Percentiles rank a stretch among this genome's conserved stretches.
Conservation (phyloP, 2,797 vertebrate species). For the Delichon dasypus region DNA sequence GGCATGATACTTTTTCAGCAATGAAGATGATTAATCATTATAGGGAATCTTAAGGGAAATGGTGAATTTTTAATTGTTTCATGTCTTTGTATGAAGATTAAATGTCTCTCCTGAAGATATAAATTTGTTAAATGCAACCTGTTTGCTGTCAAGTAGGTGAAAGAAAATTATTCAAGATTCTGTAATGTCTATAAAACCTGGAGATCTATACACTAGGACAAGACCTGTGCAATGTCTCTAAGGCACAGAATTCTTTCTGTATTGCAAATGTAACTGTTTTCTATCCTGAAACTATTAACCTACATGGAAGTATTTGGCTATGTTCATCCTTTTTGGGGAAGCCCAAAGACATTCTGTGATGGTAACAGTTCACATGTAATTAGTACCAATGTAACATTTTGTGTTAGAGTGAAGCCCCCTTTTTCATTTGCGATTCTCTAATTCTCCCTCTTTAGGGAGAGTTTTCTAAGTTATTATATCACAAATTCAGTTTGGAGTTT, state of each 20-base stretch:
- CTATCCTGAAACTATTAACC: neutral
- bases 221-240: neutral
- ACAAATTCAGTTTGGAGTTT: neutral
- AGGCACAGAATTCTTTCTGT: neutral
- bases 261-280: neutral
- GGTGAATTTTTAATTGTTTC: neutral
- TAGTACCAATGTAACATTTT: neutral
- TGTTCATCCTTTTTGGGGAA: neutral
- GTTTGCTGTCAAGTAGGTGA: neutral
- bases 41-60: conserved; percentile 18
- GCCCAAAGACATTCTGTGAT: neutral
- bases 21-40: conserved; percentile 17
- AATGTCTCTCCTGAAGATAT: neutral
- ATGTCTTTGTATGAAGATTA: conserved; percentile 23
- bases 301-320: neutral
- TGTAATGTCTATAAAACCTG: neutral
- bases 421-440: neutral
- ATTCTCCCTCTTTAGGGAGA: neutral
- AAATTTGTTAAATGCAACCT: conserved; percentile 5
- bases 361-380: neutral
- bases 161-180: neutral
- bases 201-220: neutral
- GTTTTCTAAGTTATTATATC: neutral
- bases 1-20: neutral
- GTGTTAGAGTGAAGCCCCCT: neutral